phyloP scores from a whole-genome alignment of 2,888 invertebrate genomes.

The Ceramica pisi region DNA sequence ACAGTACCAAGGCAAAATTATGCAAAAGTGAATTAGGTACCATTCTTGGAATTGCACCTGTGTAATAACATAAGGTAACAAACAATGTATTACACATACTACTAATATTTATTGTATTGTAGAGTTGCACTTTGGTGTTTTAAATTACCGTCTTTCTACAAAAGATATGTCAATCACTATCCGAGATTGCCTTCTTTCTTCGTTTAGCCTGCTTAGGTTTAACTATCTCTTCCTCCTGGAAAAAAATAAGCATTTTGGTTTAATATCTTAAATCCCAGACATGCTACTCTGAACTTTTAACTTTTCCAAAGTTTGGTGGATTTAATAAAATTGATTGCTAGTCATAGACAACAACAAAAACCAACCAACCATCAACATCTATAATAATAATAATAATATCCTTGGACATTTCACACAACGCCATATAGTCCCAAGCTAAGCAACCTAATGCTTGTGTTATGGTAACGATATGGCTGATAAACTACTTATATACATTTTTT shows the following conservation, averaged over 20 bases:
- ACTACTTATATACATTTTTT: too few species aligned
- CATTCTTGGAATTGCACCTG: conserved; percentile 85
- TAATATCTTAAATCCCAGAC: not conserved
- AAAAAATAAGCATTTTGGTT: conserved; percentile 66
- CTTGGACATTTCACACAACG: too few species aligned
- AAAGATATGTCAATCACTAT: conserved; percentile 96
- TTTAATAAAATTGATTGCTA: too few species aligned
- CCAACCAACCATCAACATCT: too few species aligned
- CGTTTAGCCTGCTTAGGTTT: conserved; percentile 98
- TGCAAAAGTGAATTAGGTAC: conserved; percentile 74
- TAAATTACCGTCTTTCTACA: conserved; percentile 83
- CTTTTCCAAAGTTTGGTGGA: too few species aligned
- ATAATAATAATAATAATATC: too few species aligned
- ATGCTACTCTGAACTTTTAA: not conserved
- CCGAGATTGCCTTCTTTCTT: conserved; percentile 97
- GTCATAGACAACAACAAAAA: too few species aligned
- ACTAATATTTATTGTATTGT: conserved; percentile 86
- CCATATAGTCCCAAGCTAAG: too few species aligned
- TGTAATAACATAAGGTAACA: conserved; percentile 81
- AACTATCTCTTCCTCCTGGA: conserved; percentile 96
- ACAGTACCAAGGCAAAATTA: conserved; percentile 74
- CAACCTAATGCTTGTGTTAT: too few species aligned
- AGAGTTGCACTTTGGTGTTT: conserved; percentile 91
- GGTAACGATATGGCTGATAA: too few species aligned
- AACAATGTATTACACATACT: conserved; percentile 77